A percentile compares a stretch with the other conserved stretches of the same genome.
phyloP scores from a whole-genome alignment of 1,140 invertebrate genomes.

The Philotrypesis tridentata region DNA sequence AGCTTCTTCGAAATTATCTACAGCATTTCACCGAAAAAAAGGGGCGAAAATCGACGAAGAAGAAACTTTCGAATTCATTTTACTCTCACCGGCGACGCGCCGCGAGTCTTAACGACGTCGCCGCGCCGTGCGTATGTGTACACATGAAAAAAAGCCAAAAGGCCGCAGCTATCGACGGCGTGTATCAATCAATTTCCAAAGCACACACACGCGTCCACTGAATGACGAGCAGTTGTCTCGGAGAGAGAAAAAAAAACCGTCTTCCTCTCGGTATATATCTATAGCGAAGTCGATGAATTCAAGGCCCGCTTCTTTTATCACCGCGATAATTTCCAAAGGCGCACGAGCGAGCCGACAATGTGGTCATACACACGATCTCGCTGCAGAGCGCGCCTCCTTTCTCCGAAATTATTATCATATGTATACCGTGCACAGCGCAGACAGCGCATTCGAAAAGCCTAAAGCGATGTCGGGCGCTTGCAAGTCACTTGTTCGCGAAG shows the following conservation, averaged over 20 bases:
- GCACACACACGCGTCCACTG: neutral
- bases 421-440: no score
- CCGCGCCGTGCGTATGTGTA: no score
- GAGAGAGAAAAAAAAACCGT: neutral
- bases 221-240: neutral
- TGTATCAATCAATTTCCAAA: slow-evolving; percentile 10
- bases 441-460: slow-evolving; percentile 1
- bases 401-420: slow-evolving; percentile 32
- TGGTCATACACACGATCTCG: neutral
- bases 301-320: neutral
- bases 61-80: slow-evolving; percentile 19
- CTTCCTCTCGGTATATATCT: neutral
- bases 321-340: neutral
- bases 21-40: neutral
- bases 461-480: slow-evolving; percentile 7
- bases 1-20: no score
- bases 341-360: neutral
- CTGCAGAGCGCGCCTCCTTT: neutral
- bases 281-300: neutral
- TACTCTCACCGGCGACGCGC: neutral
- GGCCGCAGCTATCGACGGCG: neutral
- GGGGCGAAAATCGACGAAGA: neutral
- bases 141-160: neutral
- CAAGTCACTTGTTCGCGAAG: slow-evolving; percentile 25
- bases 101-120: neutral